Evolutionary conservation across 2,113 vertebrate genomes (phyloP), one percentile per base, ranked within the genome.

Genomic region (Rousettus leschenaultii): DNA sequence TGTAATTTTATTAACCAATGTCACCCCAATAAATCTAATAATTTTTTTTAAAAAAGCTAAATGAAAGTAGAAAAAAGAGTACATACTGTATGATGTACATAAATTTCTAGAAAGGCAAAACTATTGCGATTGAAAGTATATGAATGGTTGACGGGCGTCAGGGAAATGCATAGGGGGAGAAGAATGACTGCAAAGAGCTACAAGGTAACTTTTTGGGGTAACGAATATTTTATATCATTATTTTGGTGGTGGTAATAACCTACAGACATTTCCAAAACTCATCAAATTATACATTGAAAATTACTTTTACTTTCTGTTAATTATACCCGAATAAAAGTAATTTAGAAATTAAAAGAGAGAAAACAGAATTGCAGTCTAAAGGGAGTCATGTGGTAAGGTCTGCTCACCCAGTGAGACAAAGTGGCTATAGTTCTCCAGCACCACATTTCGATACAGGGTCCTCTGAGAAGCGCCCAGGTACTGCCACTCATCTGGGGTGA

Each of bases 401-500:
- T 65, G 86, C 97, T 95, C 53, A 97, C 95, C 89, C 80, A 93
- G 9, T 2, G 95, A 90, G 45, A 90, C 1, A 0, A 97, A 84
- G 63, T 95, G 92, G 80, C 80, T 59, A 19, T 94, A 97, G 89
- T 82, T 95, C 79, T 97, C 97, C 84, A 97, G 88, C 94, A 78
- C 96, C 84, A 97, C 94, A 1, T 96, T 95, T 48, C 86, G n/a
- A 68, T 95, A 95, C 26, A 96, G 75, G 13, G 22, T 57, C 68
- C 77, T 74, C 94, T 96, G 91, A 0, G 71, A 57, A 43, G 65
- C 51, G 53, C 28, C 80, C 89, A 96, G 4, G 2, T 24, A 30
- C 19, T 2, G 70, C 97, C 95, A 96, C 55, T 96, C 95, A 15
- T 95, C 97, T 78, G 22, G 65, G 28, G 33, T 86, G 68, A 97